Evolutionary conservation across 1,140 invertebrate species (phyloP).

Genomic region (Drosophila murphyi): DNA sequence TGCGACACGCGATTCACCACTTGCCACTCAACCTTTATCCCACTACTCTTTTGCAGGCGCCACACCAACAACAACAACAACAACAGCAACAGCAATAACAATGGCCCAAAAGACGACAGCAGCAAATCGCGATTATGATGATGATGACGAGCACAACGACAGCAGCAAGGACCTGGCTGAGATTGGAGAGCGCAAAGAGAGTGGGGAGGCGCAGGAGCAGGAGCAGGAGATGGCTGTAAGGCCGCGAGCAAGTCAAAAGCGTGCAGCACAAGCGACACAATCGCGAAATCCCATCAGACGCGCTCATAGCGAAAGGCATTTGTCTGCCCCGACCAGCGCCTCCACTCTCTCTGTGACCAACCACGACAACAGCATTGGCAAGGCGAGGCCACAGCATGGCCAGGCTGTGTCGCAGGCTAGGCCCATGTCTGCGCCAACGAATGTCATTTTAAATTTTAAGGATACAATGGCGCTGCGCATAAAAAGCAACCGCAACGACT

Average conservation of each 20-base stretch:
- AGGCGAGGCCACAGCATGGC: conserved; percentile 13
- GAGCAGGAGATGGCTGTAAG: conserved; percentile 34
- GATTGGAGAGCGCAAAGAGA: no score
- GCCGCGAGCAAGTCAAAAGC: conserved; percentile 78
- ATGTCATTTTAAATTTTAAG: conserved; percentile 86
- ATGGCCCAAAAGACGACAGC: conserved; percentile 64
- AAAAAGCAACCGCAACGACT: conserved; percentile 86
- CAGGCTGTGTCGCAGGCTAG: conserved; percentile 8
- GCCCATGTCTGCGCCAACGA: conserved; percentile 53
- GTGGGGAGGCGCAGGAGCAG: background rate
- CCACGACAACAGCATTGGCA: no score
- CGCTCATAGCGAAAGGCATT: conserved; percentile 83
- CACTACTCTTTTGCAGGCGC: conserved; percentile 70
- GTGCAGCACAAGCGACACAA: conserved; percentile 81
- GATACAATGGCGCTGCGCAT: conserved; percentile 92
- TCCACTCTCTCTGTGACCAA: background rate
- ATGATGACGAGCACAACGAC: conserved; percentile 74
- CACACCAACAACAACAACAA: conserved; percentile 30
- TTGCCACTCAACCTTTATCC: conserved; percentile 65
- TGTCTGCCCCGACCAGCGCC: conserved; percentile 56
- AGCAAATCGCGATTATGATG: conserved; percentile 80
- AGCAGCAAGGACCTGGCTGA: conserved; percentile 23
- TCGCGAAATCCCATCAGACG: conserved; percentile 84
- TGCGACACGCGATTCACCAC: conserved; percentile 63
- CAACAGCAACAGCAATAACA: conserved; percentile 35